Conservation (phyloP, 2,113 vertebrate genomes). For the Sus scrofa region DNA sequence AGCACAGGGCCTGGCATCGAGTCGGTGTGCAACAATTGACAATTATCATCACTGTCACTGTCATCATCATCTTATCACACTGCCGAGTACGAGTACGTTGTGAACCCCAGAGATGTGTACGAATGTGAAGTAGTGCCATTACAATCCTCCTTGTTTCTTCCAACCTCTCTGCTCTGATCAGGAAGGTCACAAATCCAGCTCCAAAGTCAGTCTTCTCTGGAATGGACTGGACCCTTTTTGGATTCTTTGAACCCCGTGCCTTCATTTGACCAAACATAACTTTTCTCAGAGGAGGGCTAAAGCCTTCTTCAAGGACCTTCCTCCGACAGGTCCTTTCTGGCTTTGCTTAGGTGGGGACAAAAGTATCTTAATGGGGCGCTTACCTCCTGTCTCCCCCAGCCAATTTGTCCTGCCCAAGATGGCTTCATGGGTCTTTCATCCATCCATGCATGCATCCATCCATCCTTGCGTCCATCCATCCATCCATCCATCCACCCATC, state of each 20-base stretch:
- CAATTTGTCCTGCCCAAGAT: not conserved
- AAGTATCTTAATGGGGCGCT: not conserved
- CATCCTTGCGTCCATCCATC: not conserved
- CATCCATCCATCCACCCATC: not conserved
- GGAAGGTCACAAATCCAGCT: not conserved
- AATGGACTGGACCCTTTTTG: not conserved
- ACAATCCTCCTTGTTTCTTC: accelerated
- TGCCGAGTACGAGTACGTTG: not conserved
- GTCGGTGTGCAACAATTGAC: not conserved
- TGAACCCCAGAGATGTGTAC: not conserved
- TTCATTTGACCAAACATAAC: not conserved
- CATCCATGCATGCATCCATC: not conserved
- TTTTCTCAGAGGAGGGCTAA: not conserved
- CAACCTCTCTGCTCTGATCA: not conserved
- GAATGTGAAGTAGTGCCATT: accelerated
- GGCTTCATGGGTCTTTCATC: not conserved
- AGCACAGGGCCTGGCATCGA: not conserved
- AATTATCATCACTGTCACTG: not conserved
- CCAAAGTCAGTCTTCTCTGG: not conserved
- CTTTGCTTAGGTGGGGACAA: not conserved
- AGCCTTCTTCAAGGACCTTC: not conserved
- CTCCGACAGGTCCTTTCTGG: not conserved
- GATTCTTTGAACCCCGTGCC: not conserved
- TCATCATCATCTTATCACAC: accelerated
- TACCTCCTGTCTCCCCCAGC: not conserved